These are phyloP conservation scores for Sebastes matsubarae DNA, from an alignment of 2,797 vertebrate species.

Conservation along the genomic window DNA sequence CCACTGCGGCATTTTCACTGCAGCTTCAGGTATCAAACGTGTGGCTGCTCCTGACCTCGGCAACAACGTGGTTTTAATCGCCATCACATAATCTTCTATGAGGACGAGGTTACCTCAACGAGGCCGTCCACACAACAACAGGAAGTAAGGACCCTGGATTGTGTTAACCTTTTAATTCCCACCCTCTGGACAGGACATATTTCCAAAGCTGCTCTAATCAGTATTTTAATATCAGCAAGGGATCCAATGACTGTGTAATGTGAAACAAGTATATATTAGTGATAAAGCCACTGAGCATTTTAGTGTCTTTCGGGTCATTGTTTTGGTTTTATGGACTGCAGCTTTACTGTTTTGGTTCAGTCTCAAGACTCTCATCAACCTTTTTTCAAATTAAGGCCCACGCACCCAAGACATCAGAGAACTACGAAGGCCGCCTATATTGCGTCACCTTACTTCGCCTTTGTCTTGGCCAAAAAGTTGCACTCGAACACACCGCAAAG, in stretches of 20 bases:
- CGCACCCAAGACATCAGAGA: too few species aligned
- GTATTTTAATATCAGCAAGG: neutral
- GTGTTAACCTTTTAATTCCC: neutral
- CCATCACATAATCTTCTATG: conserved; percentile 14
- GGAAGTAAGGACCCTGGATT: neutral
- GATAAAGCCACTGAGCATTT: neutral
- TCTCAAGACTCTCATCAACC: neutral
- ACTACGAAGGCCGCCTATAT: too few species aligned
- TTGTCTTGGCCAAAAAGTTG: too few species aligned
- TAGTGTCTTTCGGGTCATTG: neutral
- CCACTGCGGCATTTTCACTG: conserved; percentile 10
- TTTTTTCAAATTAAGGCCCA: too few species aligned
- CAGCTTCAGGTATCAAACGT: conserved; percentile 23
- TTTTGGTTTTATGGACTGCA: neutral
- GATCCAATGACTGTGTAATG: neutral
- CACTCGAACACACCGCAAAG: too few species aligned
- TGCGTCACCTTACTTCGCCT: too few species aligned
- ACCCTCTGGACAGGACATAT: neutral
- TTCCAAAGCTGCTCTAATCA: neutral
- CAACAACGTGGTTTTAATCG: conserved; percentile 32
- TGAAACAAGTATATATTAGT: neutral
- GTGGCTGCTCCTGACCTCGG: neutral
- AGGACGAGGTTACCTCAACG: conserved; percentile 2
- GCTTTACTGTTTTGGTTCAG: neutral
- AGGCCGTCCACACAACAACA: neutral